Percentiles rank a stretch among this genome's conserved stretches.
Conservation (phyloP, 2,888 invertebrate species). For the Pristionchus arcanus region DNA sequence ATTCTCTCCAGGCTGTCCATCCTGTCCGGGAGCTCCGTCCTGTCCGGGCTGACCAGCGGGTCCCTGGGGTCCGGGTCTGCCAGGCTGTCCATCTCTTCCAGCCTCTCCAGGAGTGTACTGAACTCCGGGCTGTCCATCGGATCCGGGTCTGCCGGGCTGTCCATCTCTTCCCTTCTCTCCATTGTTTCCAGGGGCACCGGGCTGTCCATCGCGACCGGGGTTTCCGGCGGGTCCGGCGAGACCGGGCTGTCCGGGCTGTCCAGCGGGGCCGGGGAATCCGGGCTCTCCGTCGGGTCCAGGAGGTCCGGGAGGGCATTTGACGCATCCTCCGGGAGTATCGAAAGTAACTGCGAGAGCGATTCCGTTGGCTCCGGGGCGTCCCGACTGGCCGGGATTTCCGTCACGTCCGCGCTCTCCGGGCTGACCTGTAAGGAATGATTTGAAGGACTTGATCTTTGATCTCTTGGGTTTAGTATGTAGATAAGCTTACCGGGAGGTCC, state of each 20-base stretch:
- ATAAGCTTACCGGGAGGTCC: constrained; percentile 44
- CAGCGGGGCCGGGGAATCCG: constrained; percentile 53
- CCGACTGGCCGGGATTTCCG: constrained; percentile 48
- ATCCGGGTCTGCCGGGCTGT: constrained; percentile 40
- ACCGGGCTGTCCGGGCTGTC: constrained; percentile 47
- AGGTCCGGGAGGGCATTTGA: constrained; percentile 49
- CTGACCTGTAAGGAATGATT: neutral
- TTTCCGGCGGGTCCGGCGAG: constrained; percentile 47
- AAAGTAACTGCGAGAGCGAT: constrained; percentile 54
- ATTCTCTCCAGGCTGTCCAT: constrained; percentile 49
- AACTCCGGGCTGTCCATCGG: constrained; percentile 51
- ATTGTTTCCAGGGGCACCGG: constrained; percentile 34
- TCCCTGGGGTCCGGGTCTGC: constrained; percentile 55
- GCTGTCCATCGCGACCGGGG: constrained; percentile 51
- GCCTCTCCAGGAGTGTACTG: constrained; percentile 55
- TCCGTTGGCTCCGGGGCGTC: constrained; percentile 54
- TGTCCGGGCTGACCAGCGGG: constrained; percentile 48
- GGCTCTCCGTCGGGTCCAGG: constrained; percentile 52
- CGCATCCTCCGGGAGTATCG: constrained; percentile 54
- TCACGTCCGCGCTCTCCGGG: constrained; percentile 53
- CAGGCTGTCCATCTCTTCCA: constrained; percentile 49
- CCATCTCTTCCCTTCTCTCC: constrained; percentile 47
- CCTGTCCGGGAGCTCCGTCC: constrained; percentile 50
- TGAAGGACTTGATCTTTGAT: neutral
- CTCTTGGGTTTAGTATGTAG: neutral